Conservation (phyloP, 2,888 invertebrate genomes). For the Papilio gigon region DNA sequence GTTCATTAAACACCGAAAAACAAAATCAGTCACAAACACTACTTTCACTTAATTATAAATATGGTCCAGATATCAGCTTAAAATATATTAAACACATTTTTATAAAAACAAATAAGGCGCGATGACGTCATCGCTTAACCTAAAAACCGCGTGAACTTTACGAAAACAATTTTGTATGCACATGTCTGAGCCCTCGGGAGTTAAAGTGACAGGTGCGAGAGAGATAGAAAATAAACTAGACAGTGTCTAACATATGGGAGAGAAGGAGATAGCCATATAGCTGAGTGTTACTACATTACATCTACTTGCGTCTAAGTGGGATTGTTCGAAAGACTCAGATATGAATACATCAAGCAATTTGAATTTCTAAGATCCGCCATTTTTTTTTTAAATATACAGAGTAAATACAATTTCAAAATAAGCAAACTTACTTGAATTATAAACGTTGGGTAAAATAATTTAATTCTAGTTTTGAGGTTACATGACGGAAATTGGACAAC, state of each 20-base stretch:
- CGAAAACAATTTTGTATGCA: neutral
- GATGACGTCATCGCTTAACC: constrained; percentile 56
- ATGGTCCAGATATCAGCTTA: constrained; percentile 51
- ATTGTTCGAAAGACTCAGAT: neutral
- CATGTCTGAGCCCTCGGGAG: neutral
- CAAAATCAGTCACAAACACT: constrained; percentile 30
- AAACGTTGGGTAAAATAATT: too few relatives aligned
- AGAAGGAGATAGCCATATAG: neutral
- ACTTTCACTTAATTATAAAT: constrained; percentile 28
- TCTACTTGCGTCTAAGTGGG: too few relatives aligned
- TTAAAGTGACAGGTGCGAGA: neutral
- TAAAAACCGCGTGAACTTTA: constrained; percentile 38
- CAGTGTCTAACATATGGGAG: neutral
- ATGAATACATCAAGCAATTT: neutral
- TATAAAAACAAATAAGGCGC: constrained; percentile 70
- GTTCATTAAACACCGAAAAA: constrained; percentile 4
- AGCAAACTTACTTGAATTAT: too few relatives aligned
- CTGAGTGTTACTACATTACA: neutral
- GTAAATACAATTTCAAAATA: too few relatives aligned
- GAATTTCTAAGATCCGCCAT: neutral
- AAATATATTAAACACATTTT: constrained; percentile 56
- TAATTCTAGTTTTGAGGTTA: too few relatives aligned
- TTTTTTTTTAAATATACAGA: neutral
- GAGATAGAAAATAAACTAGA: neutral
- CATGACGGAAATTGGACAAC: too few relatives aligned